Conservation (phyloP, 2,113 vertebrate species). For the Elanoides forficatus region DNA sequence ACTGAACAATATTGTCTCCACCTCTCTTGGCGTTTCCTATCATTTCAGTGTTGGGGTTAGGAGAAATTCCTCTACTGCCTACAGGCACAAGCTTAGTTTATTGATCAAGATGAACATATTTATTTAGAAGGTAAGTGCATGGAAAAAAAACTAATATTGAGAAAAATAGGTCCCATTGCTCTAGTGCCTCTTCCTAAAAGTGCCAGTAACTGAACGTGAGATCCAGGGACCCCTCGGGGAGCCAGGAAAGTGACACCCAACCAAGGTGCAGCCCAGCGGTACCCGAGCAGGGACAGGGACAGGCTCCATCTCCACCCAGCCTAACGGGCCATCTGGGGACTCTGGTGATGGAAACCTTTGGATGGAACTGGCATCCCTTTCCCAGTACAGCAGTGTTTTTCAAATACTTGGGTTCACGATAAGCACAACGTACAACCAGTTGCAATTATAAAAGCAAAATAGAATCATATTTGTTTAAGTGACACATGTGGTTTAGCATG, state of each 20-base stretch:
- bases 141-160: background rate
- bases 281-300: background rate
- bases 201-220: fast-evolving
- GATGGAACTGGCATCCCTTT: background rate
- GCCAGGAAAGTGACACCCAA: fast-evolving
- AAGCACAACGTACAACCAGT: background rate
- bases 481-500: fast-evolving
- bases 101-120: background rate
- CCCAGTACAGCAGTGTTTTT: background rate
- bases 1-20: background rate
- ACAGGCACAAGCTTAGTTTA: background rate
- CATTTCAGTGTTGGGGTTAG: fast-evolving
- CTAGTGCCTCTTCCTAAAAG: background rate
- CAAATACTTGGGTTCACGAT: background rate
- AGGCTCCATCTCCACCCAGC: too few relatives aligned
- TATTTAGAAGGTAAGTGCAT: background rate
- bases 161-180: background rate
- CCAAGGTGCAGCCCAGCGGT: fast-evolving
- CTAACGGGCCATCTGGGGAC: too few relatives aligned
- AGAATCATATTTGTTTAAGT: too few relatives aligned
- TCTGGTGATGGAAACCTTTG: background rate
- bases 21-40: background rate
- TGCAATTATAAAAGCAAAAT: background rate
- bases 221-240: background rate
- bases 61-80: background rate